Percentiles rank a stretch among this genome's conserved stretches.
Evolutionary conservation across 2,113 vertebrate genomes (phyloP).

Genomic region (Gymnocephalus cernua): DNA sequence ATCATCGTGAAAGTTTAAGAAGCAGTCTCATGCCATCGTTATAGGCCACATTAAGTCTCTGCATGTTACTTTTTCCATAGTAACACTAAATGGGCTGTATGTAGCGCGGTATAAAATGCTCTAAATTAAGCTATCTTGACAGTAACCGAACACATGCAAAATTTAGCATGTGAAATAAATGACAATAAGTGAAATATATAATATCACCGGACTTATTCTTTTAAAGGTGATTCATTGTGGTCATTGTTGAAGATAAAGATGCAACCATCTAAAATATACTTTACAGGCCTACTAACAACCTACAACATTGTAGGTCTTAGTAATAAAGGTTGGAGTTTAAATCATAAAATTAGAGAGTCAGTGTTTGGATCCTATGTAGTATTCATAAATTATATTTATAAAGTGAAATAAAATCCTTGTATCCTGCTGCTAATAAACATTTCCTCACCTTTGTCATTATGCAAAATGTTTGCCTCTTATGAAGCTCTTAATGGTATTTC

Average conservation of each 20-base stretch:
- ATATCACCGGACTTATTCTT: too few relatives aligned
- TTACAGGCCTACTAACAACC: too few relatives aligned
- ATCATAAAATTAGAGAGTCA: neutral
- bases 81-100: neutral
- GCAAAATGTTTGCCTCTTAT: slow-evolving; percentile 17
- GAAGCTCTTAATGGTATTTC: slow-evolving; percentile 35
- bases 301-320: neutral
- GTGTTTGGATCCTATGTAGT: too few relatives aligned
- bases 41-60: neutral
- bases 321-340: neutral
- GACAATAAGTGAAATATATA: too few relatives aligned
- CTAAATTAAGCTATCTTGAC: neutral
- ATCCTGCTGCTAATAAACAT: neutral
- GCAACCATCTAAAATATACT: too few relatives aligned
- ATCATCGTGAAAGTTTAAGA: neutral
- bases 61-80: neutral
- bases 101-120: neutral
- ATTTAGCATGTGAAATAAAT: too few relatives aligned
- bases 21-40: neutral
- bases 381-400: neutral
- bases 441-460: slow-evolving; percentile 18
- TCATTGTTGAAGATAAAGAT: too few relatives aligned
- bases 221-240: too few relatives aligned
- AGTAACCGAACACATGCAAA: neutral
- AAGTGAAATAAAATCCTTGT: neutral